Conservation (phyloP, 2,113 vertebrate species). For the Burhinus bistriatus region DNA sequence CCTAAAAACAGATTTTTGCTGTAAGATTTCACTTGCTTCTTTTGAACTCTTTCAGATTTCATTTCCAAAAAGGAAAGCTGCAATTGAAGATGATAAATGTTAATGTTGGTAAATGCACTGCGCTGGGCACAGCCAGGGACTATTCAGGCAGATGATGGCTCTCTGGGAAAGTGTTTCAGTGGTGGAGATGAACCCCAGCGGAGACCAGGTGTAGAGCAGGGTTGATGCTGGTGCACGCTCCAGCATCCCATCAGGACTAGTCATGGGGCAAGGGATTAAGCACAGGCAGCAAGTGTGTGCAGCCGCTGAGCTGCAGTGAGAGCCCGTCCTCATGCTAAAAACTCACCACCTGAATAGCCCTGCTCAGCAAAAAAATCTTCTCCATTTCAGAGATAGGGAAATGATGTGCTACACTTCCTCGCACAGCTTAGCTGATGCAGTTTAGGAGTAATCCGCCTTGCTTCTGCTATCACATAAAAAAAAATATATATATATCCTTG, state of each 20-base stretch:
- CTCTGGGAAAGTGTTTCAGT: background rate
- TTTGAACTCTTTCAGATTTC: background rate
- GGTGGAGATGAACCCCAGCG: background rate
- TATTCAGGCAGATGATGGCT: background rate
- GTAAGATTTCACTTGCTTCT: background rate
- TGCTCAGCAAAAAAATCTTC: background rate
- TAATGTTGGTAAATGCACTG: background rate
- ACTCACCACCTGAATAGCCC: background rate
- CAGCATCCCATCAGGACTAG: background rate
- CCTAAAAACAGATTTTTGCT: background rate
- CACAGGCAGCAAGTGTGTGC: background rate
- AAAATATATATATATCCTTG: background rate
- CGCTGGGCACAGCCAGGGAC: background rate
- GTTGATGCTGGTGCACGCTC: background rate
- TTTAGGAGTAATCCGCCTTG: conserved; percentile 2
- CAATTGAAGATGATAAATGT: background rate
- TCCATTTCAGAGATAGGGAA: conserved; percentile 8
- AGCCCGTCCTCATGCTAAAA: background rate
- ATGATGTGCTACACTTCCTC: background rate
- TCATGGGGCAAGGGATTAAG: background rate
- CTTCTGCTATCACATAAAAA: background rate
- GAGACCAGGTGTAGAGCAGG: background rate
- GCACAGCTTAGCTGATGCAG: background rate
- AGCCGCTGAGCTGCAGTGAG: background rate
- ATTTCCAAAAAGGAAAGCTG: background rate